These are phyloP conservation scores for Parotia lawesii DNA, from an alignment of 2,113 vertebrate genomes.

Conservation along the genomic window DNA sequence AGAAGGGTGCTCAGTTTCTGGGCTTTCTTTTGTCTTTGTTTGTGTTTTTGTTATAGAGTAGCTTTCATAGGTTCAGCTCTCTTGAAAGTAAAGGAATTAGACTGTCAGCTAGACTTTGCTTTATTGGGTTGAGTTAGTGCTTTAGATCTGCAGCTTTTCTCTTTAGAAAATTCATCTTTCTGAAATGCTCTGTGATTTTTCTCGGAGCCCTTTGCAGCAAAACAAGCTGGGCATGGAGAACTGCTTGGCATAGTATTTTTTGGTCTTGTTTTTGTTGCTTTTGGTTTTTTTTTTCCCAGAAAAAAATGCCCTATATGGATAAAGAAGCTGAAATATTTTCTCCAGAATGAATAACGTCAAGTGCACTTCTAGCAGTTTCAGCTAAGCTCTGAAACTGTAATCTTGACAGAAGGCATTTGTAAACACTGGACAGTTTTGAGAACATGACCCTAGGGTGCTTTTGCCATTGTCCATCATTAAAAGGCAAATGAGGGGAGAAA, in stretches of 20 bases:
- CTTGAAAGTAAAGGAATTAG: constrained; percentile 18
- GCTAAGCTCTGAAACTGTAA: background rate
- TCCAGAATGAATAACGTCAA: background rate
- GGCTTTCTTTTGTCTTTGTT: background rate
- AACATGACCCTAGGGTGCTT: background rate
- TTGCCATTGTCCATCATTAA: background rate
- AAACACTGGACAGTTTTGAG: background rate
- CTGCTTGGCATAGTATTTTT: background rate
- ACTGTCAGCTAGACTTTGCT: background rate
- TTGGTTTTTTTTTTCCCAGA: accelerated
- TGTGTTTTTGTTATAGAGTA: constrained; percentile 15
- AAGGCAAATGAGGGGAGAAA: background rate
- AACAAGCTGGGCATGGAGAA: background rate
- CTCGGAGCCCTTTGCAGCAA: background rate
- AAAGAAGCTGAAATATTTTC: background rate
- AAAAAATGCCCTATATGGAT: background rate
- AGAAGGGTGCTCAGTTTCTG: background rate
- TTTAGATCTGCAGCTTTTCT: background rate
- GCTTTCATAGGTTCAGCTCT: background rate
- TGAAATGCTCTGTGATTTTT: background rate
- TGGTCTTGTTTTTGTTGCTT: background rate
- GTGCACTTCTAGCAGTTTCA: background rate
- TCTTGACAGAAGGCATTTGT: background rate
- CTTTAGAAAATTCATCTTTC: constrained; percentile 35
- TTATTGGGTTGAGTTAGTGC: background rate